Conservation (phyloP, 2,888 invertebrate genomes). For the Ophion ellenae region DNA sequence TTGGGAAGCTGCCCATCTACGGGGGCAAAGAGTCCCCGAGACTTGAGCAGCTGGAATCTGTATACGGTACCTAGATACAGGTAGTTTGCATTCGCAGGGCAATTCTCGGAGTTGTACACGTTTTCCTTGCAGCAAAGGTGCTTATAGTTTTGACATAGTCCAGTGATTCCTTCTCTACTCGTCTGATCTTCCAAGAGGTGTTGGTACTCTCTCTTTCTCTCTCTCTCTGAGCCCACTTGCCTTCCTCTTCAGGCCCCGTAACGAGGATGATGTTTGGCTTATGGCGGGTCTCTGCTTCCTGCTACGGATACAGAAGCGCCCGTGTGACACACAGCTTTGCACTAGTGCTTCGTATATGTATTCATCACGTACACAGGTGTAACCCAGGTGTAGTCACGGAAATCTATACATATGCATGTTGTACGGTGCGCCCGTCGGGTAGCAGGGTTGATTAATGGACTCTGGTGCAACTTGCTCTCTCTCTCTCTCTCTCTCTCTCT, state of each 20-base stretch:
- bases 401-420: slow-evolving; percentile 24
- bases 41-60: slow-evolving; percentile 32
- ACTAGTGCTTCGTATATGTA: background rate
- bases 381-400: background rate
- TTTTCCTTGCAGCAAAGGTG: slow-evolving; percentile 32
- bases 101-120: slow-evolving; percentile 42
- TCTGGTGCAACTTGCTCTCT: slow-evolving; percentile 2
- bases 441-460: slow-evolving; percentile 60
- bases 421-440: slow-evolving; percentile 27
- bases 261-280: slow-evolving; percentile 64
- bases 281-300: slow-evolving; percentile 41
- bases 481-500: slow-evolving; percentile 22
- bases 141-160: slow-evolving; percentile 46
- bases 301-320: background rate
- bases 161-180: slow-evolving; percentile 39
- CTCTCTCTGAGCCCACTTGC: slow-evolving; percentile 11
- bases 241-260: slow-evolving; percentile 41
- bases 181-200: slow-evolving; percentile 27
- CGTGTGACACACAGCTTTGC: background rate
- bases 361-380: background rate
- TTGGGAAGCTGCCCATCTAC: slow-evolving; percentile 27
- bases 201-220: slow-evolving; percentile 25
- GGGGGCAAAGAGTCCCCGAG: slow-evolving; percentile 30
- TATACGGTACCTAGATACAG: background rate
- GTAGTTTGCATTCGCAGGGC: slow-evolving; percentile 12